These are phyloP conservation scores for Zhuqinia jingwanae DNA, from an alignment of 2,888 invertebrate species.

Conservation along the genomic window DNA sequence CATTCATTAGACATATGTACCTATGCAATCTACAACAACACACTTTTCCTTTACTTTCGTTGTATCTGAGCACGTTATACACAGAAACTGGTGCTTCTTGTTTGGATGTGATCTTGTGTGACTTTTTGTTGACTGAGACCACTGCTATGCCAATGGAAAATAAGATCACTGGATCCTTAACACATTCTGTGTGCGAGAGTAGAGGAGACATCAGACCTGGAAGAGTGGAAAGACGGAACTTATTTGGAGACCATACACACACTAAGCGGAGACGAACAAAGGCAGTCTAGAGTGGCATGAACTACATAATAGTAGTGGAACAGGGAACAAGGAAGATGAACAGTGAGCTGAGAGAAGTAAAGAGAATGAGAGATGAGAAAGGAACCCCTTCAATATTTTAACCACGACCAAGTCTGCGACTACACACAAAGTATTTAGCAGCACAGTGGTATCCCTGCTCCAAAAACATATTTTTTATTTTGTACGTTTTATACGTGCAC, in stretches of 20 bases:
- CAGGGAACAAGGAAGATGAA: not conserved
- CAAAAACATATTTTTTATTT: conserved; percentile 1
- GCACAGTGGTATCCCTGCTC: not conserved
- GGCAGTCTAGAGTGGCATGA: too few species aligned
- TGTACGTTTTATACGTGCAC: conserved; percentile 1
- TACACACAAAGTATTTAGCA: not conserved
- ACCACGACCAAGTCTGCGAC: not conserved
- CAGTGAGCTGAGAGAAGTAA: not conserved
- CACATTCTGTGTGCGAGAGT: too few species aligned
- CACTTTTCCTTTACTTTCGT: not conserved
- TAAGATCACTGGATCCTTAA: too few species aligned
- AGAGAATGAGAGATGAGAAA: not conserved
- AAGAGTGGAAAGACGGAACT: too few species aligned
- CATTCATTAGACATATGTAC: not conserved
- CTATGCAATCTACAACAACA: too few species aligned
- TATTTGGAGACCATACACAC: too few species aligned
- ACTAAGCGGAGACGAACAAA: too few species aligned
- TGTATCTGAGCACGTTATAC: not conserved
- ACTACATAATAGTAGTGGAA: not conserved
- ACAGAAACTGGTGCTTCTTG: conserved; percentile 7
- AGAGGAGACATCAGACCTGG: too few species aligned
- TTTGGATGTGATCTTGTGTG: not conserved
- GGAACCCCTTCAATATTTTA: conserved; percentile 18
- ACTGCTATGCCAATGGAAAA: too few species aligned
- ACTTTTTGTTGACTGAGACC: not conserved